Base-by-base conservation (phyloP, 2,113 vertebrate genomes). In the Aspiorhynchus laticeps region DNA sequence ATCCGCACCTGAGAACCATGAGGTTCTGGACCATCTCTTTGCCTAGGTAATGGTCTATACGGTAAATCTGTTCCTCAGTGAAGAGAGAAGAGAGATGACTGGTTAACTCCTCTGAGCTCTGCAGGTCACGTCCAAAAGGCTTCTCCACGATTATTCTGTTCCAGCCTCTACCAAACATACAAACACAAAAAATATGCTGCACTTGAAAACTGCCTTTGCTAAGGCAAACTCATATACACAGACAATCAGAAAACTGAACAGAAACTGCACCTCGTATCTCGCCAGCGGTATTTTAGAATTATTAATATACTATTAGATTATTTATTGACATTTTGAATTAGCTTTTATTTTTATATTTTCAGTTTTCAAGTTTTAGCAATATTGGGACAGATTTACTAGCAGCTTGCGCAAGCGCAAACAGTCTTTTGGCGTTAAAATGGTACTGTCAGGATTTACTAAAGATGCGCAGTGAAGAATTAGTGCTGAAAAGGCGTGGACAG, bases 21-120 rank as follows among this genome's bases (percentile, higher is more conserved):
- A 98, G 96, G 92, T 97, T 98, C 93, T 98, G 97, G 43, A 98
- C 97, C 97, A 98, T 98, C 90, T 98, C 97, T 92, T 98, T 98
- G 93, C 97, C 97, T 88, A 98, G 94, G 88, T 98, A 98, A 92
- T 98, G 97, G 92, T 98, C 97, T 2, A 98, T 98, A n/a, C 97
- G 96, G 90, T 98, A 98, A 92, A 98, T 97, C 89, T 98, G 97
- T 6, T 97, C 96, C 87, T 98, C 97, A 0, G 90, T 93, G 91
- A 97, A 98, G 24, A 98, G 95, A 1, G 95, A 91, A 0, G 96
- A 95, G 28, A 98, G 96, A 91, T 98, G 97, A 90, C 95, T 88
- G 28, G 97, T 96, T 86, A 98, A 93, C 86, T 93, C 94, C 86
- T 98, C 94, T 0, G 97, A 98, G 91, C 96, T 97, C 91, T 96